A percentile compares a stretch with the other conserved stretches of the same genome.
phyloP scores from a whole-genome alignment of 2,113 vertebrate genomes.

The Stictonetta naevosa region DNA sequence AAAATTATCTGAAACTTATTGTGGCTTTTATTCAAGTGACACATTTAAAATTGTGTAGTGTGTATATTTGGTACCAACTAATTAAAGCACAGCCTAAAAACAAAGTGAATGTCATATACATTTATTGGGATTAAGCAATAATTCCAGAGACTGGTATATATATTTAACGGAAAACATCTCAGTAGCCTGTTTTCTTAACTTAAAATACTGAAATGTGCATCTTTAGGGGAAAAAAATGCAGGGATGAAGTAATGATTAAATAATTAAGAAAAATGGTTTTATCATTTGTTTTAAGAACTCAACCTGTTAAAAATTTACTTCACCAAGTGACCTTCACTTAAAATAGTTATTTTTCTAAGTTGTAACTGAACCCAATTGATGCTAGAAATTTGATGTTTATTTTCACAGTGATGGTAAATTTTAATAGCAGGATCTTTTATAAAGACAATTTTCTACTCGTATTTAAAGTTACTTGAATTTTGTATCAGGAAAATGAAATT shows the following conservation, averaged over 20 bases:
- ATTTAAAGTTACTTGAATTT: slow-evolving; percentile 83
- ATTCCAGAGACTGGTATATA: not conserved
- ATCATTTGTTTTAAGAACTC: not conserved
- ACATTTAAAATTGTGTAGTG: not conserved
- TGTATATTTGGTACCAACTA: not conserved
- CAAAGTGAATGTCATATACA: not conserved
- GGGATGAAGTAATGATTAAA: not conserved
- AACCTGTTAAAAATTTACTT: slow-evolving; percentile 9
- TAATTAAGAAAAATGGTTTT: not conserved
- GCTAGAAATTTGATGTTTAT: slow-evolving; percentile 45
- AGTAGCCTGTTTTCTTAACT: not conserved
- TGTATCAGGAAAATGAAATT: slow-evolving; percentile 74
- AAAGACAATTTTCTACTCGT: slow-evolving; percentile 55
- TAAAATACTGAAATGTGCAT: not conserved
- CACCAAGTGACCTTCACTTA: slow-evolving; percentile 68
- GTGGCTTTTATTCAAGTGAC: not conserved
- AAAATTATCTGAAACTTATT: not conserved
- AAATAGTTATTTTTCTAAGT: slow-evolving; percentile 59
- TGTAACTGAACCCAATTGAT: slow-evolving; percentile 12
- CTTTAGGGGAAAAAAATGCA: not conserved
- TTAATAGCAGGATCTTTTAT: slow-evolving; percentile 56
- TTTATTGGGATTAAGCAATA: not conserved
- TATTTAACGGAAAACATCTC: not conserved
- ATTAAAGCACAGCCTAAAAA: not conserved
- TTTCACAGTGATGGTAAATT: slow-evolving; percentile 39